These are phyloP conservation scores for Zosterops lateralis DNA, from an alignment of 2,113 vertebrate genomes.

Conservation along the genomic window DNA sequence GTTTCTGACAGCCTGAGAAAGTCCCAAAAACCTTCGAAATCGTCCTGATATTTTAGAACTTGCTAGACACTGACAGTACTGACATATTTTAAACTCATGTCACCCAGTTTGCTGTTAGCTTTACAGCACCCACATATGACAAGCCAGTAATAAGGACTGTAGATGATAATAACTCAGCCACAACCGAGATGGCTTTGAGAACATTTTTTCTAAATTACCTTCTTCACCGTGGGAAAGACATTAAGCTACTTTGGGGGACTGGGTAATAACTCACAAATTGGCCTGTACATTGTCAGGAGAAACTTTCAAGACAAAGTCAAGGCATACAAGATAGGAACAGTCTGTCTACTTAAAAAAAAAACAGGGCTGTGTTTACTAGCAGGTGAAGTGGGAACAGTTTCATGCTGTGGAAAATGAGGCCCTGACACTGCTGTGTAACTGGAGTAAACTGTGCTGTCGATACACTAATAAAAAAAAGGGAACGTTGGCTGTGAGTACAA, in stretches of 20 bases:
- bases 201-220: constrained; percentile 9
- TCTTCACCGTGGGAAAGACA: constrained; percentile 1
- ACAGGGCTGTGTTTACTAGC: neutral
- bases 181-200: neutral
- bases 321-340: neutral
- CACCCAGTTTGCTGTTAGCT: neutral
- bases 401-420: constrained; percentile 2
- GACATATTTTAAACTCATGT: neutral
- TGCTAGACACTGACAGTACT: neutral
- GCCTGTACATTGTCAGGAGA: neutral
- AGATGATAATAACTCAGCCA: neutral
- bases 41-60: neutral
- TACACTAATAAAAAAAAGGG: neutral
- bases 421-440: neutral
- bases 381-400: constrained; percentile 12
- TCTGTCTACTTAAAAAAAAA: neutral
- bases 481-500: neutral
- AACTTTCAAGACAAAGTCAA: neutral
- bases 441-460: neutral
- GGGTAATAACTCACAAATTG: neutral
- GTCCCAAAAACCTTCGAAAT: neutral
- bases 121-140: neutral
- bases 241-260: neutral
- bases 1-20: neutral
- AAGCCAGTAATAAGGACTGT: neutral